Evolutionary conservation across 2,113 vertebrate species (phyloP), one percentile per base, ranked within the genome.

Genomic region (Brienomyrus brachyistius): DNA sequence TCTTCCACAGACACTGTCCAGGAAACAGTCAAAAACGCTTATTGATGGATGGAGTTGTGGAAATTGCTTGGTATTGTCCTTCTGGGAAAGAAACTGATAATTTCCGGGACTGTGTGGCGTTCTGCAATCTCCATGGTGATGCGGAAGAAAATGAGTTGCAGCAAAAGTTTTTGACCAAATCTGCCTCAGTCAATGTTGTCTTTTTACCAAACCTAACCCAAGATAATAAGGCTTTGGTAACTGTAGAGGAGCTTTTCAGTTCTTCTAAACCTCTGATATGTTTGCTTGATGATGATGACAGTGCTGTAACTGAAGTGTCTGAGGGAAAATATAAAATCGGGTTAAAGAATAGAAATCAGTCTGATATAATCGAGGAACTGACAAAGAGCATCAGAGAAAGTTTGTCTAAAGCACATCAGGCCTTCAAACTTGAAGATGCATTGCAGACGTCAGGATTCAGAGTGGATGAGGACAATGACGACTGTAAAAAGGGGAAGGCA

Each of bases 1-100:
- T 97, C 93, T 96, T 95, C 90, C 94, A 96, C 85, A 90, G 93
- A 74, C 91, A 97, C 88, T 96, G 94, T 35, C 83, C 74, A 90
- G 95, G 95, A 1, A 96, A 93, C 92, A 95, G 83, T 54, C 94
- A 92, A 90, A 89, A 92, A 52, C 85, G 90, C 40, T 87, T 95
- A 74, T 27, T 97, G 88, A 95, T 96, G 95, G 92, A 90, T 9
- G 95, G 95, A 1, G 88, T 97, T 8, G 95, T 95, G 92, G 96
- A 97, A 93, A 95, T 97, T 50, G 92, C 94, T 89, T 97, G 96
- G 96, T 97, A 96, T 92, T 96, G 92, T 31, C 96, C 96, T 4
- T 88, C 92, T 15, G 95, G 94, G 0, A 95, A 92, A 4, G 83
- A 91, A 0, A 91, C 91, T 0, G 95, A 97, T 90, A 90, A 86